Evolutionary conservation across 2,888 invertebrate genomes (phyloP), one percentile per base, ranked within the genome.

Genomic region (Xestia rhomboidea): DNA sequence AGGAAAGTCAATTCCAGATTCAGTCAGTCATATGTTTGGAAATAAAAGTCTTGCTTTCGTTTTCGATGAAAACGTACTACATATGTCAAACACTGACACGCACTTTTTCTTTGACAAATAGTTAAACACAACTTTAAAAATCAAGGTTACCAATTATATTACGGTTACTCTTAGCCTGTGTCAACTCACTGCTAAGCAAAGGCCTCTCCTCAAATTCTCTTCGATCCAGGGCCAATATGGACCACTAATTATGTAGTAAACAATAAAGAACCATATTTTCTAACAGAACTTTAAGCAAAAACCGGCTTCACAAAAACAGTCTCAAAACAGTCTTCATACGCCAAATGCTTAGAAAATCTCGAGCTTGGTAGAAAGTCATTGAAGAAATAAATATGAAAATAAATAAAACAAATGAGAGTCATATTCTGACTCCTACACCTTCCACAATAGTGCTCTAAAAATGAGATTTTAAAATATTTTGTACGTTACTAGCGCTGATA

Each of bases 401-500:
- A 79, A 79, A 72, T 80, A 30, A 51, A 73, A 69, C 27, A 76
- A 73, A 79, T 51, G 67, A 73, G 38, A 70, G 62, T 82, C 21
- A 73, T 60, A 60, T 81, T 67, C 49, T 27, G 24, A 67, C 77
- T 77, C 85, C 76, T 73, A 81, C 87, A 69, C 76, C 64, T 71
- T 71, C 68, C n/a, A 72, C 27, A 70, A 68, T 74, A 68, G 74
- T 74, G 64, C 27, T 60, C 76, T 76, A 76, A 81, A 87, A 81
- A 81, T 82, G 77, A 68, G 10, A 27, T 38, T 71, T 66, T 60
- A 75, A 78, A 84, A 87, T 83, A 79, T 81, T 64, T 75, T 70
- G 51, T 51, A 57, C 27, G 69, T 64, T 51, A 72, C 62, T 69
- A 62, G 21, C 57, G 30, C 44, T 15, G 51, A 62, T 68, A 66